phyloP scores from a whole-genome alignment of 2,113 vertebrate species.

The Austrofundulus limnaeus region DNA sequence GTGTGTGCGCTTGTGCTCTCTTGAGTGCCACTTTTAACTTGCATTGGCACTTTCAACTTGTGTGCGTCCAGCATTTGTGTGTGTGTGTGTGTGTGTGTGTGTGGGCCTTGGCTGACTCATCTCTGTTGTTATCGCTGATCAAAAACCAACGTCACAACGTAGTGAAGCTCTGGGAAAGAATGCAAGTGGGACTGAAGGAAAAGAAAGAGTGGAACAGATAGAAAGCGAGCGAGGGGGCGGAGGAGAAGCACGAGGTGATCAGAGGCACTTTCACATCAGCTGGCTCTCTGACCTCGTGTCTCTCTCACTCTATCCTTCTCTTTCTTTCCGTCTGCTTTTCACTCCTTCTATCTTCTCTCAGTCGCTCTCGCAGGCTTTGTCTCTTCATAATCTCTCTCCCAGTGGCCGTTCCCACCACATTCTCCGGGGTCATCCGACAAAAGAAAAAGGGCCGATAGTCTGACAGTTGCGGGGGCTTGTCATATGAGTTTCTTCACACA shows the following conservation, averaged over 20 bases:
- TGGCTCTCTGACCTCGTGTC: conserved; percentile 61
- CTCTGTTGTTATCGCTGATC: conserved; percentile 70
- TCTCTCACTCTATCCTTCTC: conserved; percentile 32
- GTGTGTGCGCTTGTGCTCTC: conserved; percentile 23
- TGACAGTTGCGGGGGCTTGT: conserved; percentile 64
- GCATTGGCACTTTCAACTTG: conserved; percentile 42
- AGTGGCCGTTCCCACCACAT: conserved; percentile 72
- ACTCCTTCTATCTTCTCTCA: conserved; percentile 51
- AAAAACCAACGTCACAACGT: conserved; percentile 62
- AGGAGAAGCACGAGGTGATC: conserved; percentile 72
- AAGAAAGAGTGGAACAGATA: conserved; percentile 65
- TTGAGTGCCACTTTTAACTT: conserved; percentile 51
- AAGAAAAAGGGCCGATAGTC: conserved; percentile 60
- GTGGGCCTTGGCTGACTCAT: conserved; percentile 72
- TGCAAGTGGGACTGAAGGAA: conserved; percentile 72
- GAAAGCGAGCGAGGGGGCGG: conserved; percentile 61
- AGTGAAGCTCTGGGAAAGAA: conserved; percentile 74
- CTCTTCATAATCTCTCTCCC: conserved; percentile 63
- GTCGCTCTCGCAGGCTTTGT: conserved; percentile 52
- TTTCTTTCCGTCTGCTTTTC: conserved; percentile 46
- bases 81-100: conserved; percentile 52
- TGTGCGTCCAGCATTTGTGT: conserved; percentile 19
- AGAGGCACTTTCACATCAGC: conserved; percentile 72
- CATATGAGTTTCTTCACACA: conserved; percentile 58
- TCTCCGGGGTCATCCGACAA: conserved; percentile 73